Percentiles rank a stretch among this genome's conserved stretches.
Evolutionary conservation across 2,113 vertebrate genomes (phyloP).

Genomic region (Recurvirostra avosetta): DNA sequence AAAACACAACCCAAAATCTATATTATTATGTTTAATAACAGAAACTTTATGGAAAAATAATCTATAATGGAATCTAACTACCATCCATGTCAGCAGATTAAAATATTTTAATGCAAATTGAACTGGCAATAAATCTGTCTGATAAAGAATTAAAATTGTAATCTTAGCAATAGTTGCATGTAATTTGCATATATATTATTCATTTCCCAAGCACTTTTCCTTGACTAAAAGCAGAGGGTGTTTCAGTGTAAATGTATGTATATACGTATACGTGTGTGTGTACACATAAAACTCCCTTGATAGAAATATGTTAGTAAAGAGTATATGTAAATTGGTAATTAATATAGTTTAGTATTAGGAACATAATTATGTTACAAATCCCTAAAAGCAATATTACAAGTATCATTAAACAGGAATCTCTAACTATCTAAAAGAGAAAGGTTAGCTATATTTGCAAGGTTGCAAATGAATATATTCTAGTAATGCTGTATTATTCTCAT

Average conservation of each 20-base stretch:
- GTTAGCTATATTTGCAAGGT: not conserved
- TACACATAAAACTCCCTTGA: not conserved
- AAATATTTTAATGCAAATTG: conserved; percentile 71
- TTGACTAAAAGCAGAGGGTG: not conserved
- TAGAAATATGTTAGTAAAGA: not conserved
- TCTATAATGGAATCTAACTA: conserved; percentile 45
- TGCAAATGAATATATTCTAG: not conserved
- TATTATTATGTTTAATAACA: not conserved
- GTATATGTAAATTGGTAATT: not conserved
- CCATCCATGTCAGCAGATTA: conserved; percentile 16
- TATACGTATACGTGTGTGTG: not conserved
- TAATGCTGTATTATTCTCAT: not conserved
- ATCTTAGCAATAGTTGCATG: conserved; percentile 53
- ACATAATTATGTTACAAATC: not conserved
- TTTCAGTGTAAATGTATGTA: not conserved
- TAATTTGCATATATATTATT: conserved; percentile 66
- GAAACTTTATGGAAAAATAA: not conserved
- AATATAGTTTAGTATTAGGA: not conserved
- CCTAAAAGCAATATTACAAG: not conserved
- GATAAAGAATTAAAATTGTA: conserved; percentile 63
- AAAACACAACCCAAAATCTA: not conserved
- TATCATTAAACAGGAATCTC: not conserved
- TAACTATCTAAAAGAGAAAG: not conserved
- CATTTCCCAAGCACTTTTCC: conserved; percentile 23
- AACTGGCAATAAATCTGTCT: conserved; percentile 69